Percentiles rank a stretch among this genome's conserved stretches.
phyloP scores from a whole-genome alignment of 2,797 vertebrate species.

The Momotus momota region DNA sequence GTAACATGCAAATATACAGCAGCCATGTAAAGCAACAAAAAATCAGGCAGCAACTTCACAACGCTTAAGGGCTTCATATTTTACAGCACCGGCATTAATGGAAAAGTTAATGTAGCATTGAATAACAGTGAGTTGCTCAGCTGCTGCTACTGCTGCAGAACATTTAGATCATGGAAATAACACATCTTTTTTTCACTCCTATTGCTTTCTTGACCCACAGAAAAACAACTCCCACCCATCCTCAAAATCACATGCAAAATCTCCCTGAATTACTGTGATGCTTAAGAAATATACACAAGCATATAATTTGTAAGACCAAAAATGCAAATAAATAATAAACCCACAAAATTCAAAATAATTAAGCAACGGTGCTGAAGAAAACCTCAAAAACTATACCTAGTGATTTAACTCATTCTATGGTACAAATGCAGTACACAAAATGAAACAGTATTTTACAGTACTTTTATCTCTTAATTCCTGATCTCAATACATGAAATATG shows the following conservation, averaged over 20 bases:
- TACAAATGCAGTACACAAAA: not conserved
- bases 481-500: not conserved
- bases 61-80: conserved; percentile 86
- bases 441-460: not conserved
- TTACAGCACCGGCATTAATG: conserved; percentile 89
- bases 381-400: not conserved
- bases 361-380: not conserved
- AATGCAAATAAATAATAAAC: not conserved
- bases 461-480: not conserved
- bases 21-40: conserved; percentile 50
- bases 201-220: conserved; percentile 21
- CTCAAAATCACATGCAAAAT: not conserved
- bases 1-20: conserved; percentile 53
- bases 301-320: not conserved
- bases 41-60: conserved; percentile 76
- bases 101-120: conserved; percentile 95
- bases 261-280: not conserved
- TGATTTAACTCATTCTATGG: not conserved
- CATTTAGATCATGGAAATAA: conserved; percentile 85
- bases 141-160: conserved; percentile 85
- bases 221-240: not conserved
- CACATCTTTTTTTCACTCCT: conserved; percentile 84
- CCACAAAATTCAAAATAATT: not conserved
- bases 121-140: conserved; percentile 88
- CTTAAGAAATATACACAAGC: not conserved